A percentile compares a stretch with the other conserved stretches of the same genome.
Evolutionary conservation across 2,797 vertebrate genomes (phyloP).

Genomic region (Heliangelus exortis): DNA sequence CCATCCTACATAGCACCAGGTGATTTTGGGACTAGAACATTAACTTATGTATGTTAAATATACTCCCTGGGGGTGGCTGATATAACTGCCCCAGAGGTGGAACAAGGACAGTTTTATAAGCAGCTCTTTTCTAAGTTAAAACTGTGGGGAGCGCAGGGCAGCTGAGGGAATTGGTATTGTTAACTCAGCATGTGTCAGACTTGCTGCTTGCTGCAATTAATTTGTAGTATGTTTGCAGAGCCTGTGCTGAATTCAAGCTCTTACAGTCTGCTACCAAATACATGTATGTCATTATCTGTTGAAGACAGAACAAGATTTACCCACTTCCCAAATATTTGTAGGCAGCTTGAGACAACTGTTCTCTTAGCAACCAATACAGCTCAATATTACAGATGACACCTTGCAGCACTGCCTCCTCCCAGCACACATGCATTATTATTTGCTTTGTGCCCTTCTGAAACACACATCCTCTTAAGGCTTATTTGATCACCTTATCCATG

Average conservation of each 20-base stretch:
- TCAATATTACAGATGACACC: background rate
- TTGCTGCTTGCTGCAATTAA: background rate
- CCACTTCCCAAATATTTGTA: background rate
- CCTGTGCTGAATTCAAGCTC: background rate
- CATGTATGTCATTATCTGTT: background rate
- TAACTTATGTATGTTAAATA: background rate
- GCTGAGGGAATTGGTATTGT: background rate
- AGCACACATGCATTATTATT: background rate
- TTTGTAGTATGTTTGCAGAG: background rate
- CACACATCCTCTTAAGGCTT: background rate
- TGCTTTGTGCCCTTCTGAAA: background rate
- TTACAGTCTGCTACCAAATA: background rate
- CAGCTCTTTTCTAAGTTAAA: background rate
- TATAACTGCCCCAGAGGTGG: background rate
- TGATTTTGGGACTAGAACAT: background rate
- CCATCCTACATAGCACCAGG: background rate
- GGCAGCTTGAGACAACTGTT: background rate
- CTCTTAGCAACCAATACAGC: background rate
- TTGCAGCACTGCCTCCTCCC: constrained; percentile 10
- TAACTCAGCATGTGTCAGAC: background rate
- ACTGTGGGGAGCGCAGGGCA: background rate
- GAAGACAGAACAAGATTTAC: background rate
- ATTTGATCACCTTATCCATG: background rate
- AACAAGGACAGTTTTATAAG: background rate
- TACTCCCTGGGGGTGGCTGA: background rate